Base-by-base conservation (phyloP, 2,797 vertebrate species). In the Euphonia xanthogaster region DNA sequence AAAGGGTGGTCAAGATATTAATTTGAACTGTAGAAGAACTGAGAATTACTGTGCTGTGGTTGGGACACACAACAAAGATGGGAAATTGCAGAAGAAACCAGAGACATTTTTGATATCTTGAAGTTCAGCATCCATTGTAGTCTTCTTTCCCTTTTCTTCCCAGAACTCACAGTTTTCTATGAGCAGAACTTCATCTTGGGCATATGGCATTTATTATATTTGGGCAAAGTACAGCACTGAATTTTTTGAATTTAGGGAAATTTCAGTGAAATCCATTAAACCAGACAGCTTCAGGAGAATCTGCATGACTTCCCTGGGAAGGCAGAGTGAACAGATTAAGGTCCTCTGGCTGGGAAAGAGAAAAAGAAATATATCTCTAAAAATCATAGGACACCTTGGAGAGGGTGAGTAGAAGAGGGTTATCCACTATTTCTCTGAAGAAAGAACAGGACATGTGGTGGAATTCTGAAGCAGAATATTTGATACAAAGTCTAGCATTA, bases 31-130 rank as follows among this genome's bases (percentile, higher is more conserved):
- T 2, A 42, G 58, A 89, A 87, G 50, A 66, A 75, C 53, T 66
- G 48, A 88, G 58, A 93, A 88, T 65, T 66, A 17, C 53, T 76
- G 0, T 44, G 21, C 74, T 82, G 65, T 82, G 23, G 17, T 51
- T 83, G 61, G 47, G 53, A 53, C 72, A 77, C 25, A 45, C 31
- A 75, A 39, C 40, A 84, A 78, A 92, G 75, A 47, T 33, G 42
- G 21, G 40, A 78, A 91, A 91, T 77, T 78, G 30, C 24, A 78
- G 54, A 89, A 84, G 57, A 86, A 84, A 51, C 24, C 33, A 84
- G 58, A 66, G 62, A 55, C 3, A 21, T 48, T 88, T 88, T 79
- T 85, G 3, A 40, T 74, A 44, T 42, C 14, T 40, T 81, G 55
- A 88, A 95, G 88, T 72, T 80, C 27, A 62, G 22, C 53, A 77